Conservation (phyloP, 1,140 invertebrate genomes). For the Dysdera silvatica region DNA sequence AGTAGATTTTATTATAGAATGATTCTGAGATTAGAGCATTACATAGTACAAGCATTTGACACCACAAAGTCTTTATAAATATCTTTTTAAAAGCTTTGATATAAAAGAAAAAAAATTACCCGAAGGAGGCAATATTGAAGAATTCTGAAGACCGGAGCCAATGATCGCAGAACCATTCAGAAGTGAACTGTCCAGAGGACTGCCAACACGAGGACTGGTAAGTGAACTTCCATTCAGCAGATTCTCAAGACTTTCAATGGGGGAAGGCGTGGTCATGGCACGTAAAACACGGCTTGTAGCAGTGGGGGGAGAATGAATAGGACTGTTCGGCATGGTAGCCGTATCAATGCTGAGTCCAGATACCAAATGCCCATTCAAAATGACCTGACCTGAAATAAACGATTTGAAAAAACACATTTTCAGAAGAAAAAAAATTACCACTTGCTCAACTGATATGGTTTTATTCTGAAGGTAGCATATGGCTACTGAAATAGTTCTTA, state of each 20-base stretch:
- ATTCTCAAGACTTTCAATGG: constrained; percentile 23
- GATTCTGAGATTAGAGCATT: no score
- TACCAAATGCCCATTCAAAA: constrained; percentile 38
- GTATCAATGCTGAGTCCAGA: constrained; percentile 35
- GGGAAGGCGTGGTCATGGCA: constrained; percentile 15
- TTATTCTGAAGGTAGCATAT: no score
- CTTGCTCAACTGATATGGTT: not conserved
- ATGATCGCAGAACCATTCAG: constrained; percentile 15
- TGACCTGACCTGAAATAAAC: constrained; percentile 36
- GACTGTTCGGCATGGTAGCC: constrained; percentile 19
- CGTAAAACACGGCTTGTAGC: constrained; percentile 9
- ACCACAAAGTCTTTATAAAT: no score
- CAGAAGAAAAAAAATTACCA: not conserved
- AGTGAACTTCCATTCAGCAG: constrained; percentile 7
- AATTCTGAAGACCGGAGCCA: not conserved
- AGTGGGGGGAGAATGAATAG: constrained; percentile 10
- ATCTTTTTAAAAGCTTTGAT: no score
- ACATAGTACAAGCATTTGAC: no score
- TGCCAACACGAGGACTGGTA: constrained; percentile 9
- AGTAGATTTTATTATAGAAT: no score
- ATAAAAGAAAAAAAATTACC: constrained; percentile 6
- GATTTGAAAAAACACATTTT: not conserved
- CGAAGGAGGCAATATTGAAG: constrained; percentile 21
- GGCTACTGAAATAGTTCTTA: no score
- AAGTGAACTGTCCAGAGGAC: constrained; percentile 19